Percentiles rank a stretch among this genome's conserved stretches.
phyloP scores from a whole-genome alignment of 1,140 invertebrate species.

The Agraylea sexmaculata region DNA sequence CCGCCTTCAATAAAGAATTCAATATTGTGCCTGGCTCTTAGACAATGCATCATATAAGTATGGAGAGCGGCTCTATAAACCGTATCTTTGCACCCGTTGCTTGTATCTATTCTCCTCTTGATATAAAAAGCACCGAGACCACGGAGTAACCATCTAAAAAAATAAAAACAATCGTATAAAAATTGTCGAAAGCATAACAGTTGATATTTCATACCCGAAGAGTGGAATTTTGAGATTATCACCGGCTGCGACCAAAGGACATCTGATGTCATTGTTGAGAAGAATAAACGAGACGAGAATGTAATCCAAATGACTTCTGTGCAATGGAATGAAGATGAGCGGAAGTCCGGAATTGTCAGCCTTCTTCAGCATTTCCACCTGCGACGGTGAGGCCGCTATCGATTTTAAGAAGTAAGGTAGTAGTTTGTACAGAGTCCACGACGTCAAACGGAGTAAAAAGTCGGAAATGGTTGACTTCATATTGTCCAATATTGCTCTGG shows the following conservation, averaged over 20 bases:
- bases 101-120: conserved; percentile 55
- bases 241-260: conserved; percentile 84
- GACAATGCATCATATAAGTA: conserved; percentile 74
- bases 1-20: conserved; percentile 96
- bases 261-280: conserved; percentile 66
- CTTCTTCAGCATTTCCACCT: conserved; percentile 59
- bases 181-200: neutral
- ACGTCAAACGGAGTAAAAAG: conserved; percentile 51
- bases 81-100: conserved; percentile 45
- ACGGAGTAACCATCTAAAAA: conserved; percentile 57
- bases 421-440: conserved; percentile 76
- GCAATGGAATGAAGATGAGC: conserved; percentile 82
- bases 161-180: conserved; percentile 3
- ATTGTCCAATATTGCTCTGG: conserved; percentile 51
- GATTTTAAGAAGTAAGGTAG: conserved; percentile 67
- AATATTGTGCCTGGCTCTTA: conserved; percentile 74
- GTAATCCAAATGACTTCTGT: conserved; percentile 87
- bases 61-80: conserved; percentile 79
- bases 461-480: conserved; percentile 65
- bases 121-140: conserved; percentile 91
- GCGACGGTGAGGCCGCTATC: conserved; percentile 62
- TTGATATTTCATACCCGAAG: conserved; percentile 56
- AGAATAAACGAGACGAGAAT: conserved; percentile 83
- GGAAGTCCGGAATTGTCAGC: conserved; percentile 56
- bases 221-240: conserved; percentile 88